A percentile compares a stretch with the other conserved stretches of the same genome.
phyloP scores from a whole-genome alignment of 1,140 invertebrate genomes.

The Conopomorpha cramerella region DNA sequence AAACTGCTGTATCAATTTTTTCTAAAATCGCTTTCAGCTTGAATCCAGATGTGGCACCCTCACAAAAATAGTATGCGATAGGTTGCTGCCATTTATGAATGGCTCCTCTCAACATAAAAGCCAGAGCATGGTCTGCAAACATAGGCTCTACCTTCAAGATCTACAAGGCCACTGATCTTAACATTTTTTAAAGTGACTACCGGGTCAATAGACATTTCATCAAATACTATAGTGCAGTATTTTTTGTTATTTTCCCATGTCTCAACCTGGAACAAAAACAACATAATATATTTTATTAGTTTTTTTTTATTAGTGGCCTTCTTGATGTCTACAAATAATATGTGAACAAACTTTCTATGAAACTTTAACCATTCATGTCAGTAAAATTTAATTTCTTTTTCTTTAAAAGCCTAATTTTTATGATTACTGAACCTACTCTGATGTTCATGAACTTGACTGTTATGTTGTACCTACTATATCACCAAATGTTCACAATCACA shows the following conservation, averaged over 20 bases:
- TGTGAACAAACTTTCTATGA: too few species aligned
- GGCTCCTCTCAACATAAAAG: slow-evolving; percentile 3
- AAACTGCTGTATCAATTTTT: slow-evolving; percentile 4
- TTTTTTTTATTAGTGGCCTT: too few species aligned
- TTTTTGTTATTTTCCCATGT: slow-evolving; percentile 3
- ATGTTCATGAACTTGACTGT: too few species aligned
- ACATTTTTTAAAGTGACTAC: slow-evolving; percentile 1
- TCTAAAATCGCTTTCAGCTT: slow-evolving; percentile 6
- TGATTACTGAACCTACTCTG: too few species aligned
- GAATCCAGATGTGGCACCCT: slow-evolving; percentile 4
- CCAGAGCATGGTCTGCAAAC: slow-evolving; percentile 4
- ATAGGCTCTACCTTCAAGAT: background rate
- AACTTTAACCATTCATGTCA: too few species aligned
- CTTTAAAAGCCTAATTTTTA: too few species aligned
- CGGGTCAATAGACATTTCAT: slow-evolving; percentile 3
- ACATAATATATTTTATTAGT: background rate
- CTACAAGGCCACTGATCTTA: slow-evolving; percentile 1
- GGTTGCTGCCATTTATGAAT: slow-evolving; percentile 6
- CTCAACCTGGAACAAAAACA: background rate
- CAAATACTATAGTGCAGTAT: slow-evolving; percentile 1
- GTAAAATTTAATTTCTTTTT: too few species aligned
- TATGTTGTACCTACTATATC: too few species aligned
- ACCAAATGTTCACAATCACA: too few species aligned
- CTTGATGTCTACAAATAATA: too few species aligned
- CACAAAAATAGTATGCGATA: slow-evolving; percentile 8